Conservation (phyloP, 2,888 invertebrate species). For the Habrosyne pyritoides region DNA sequence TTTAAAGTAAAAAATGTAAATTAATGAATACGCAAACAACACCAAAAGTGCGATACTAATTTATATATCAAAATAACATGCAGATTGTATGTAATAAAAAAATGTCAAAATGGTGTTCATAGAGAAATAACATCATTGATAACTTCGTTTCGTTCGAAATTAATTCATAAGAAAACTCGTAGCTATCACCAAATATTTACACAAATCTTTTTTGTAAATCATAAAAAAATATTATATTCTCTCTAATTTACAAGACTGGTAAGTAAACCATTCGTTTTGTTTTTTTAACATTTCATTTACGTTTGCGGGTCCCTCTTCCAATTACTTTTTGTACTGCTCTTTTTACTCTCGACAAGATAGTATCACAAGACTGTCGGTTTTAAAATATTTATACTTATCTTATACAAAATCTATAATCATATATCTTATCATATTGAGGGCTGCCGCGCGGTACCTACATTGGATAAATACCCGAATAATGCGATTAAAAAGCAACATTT, state of each 20-base stretch:
- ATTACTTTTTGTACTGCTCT: neutral
- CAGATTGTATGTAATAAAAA: neutral
- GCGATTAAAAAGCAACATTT: slow-evolving; percentile 3
- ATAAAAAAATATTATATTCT: neutral
- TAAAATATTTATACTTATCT: neutral
- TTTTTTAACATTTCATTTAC: neutral
- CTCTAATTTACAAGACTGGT: no score
- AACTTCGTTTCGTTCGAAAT: neutral
- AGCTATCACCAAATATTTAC: neutral
- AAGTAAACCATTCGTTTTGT: neutral
- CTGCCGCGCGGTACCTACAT: neutral
- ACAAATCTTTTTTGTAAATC: neutral
- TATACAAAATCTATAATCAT: neutral
- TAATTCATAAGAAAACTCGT: neutral
- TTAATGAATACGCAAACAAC: no score
- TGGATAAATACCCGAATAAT: slow-evolving; percentile 1
- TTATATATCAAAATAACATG: neutral
- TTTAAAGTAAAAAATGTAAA: no score
- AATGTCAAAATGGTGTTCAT: no score
- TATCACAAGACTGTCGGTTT: neutral
- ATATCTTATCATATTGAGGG: neutral
- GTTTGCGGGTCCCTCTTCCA: neutral
- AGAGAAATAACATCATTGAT: neutral
- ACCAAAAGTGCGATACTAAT: no score
- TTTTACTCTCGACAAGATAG: neutral